Evolutionary conservation across 2,888 invertebrate species (phyloP).

Genomic region (Nebria brevicollis): DNA sequence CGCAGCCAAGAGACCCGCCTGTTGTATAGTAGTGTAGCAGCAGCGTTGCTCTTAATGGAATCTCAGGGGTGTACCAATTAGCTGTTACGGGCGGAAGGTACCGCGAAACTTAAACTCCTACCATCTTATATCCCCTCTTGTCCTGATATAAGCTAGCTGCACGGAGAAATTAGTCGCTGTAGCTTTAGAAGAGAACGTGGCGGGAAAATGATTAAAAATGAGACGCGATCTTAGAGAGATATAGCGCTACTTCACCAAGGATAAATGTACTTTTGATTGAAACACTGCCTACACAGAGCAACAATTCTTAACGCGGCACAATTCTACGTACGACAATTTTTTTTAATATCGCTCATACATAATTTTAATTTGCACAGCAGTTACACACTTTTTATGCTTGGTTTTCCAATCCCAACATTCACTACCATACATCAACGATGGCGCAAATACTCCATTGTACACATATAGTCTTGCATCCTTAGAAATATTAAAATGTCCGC

Average conservation of each 20-base stretch:
- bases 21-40: background rate
- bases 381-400: too few relatives aligned
- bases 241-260: background rate
- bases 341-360: too few relatives aligned
- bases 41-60: conserved; percentile 55
- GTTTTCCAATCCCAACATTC: too few relatives aligned
- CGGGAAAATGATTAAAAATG: background rate
- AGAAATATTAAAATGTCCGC: too few relatives aligned
- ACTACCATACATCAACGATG: too few relatives aligned
- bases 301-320: too few relatives aligned
- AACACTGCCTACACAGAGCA: background rate
- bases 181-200: background rate
- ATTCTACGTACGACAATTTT: too few relatives aligned
- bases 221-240: background rate
- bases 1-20: background rate
- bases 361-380: too few relatives aligned
- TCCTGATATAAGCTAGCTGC: background rate
- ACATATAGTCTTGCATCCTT: too few relatives aligned
- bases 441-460: too few relatives aligned
- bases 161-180: background rate
- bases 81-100: conserved; percentile 54
- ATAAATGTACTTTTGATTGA: background rate
- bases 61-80: conserved; percentile 60
- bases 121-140: background rate
- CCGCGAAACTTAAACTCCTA: conserved; percentile 47